A percentile compares a stretch with the other conserved stretches of the same genome.
phyloP scores from a whole-genome alignment of 2,888 invertebrate species.

The Tetranychus truncatus region DNA sequence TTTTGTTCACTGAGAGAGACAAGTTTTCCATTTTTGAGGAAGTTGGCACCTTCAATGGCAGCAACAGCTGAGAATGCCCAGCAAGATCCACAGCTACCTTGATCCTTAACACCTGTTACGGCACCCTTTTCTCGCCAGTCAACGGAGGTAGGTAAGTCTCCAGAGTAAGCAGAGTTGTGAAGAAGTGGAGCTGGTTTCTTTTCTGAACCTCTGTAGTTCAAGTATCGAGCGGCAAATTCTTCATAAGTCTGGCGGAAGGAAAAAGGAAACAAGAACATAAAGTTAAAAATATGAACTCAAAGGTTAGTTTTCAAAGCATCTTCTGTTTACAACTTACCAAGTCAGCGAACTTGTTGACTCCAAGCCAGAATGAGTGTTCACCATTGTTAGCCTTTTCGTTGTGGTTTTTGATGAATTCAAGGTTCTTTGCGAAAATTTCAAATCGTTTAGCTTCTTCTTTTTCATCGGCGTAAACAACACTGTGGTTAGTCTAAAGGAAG shows the following conservation, averaged over 20 bases:
- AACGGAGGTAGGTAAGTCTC: slow-evolving; percentile 35
- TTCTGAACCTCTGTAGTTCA: not conserved
- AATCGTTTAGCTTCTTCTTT: slow-evolving; percentile 15
- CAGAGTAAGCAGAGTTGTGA: not conserved
- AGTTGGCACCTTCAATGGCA: slow-evolving; percentile 40
- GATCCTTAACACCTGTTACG: slow-evolving; percentile 70
- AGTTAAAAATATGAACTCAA: not conserved
- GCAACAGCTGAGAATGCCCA: slow-evolving; percentile 43
- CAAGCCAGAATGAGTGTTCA: slow-evolving; percentile 12
- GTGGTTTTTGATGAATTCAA: slow-evolving; percentile 11
- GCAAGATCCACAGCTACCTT: slow-evolving; percentile 74
- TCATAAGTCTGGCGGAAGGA: slow-evolving; percentile 7
- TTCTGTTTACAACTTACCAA: not conserved
- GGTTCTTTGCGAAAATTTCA: slow-evolving; percentile 16
- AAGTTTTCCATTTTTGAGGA: slow-evolving; percentile 51
- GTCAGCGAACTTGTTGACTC: slow-evolving; percentile 18
- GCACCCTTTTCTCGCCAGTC: slow-evolving; percentile 70
- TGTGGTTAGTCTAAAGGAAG: not conserved
- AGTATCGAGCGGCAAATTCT: slow-evolving; percentile 13
- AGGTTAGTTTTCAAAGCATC: not conserved
- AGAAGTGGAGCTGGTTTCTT: slow-evolving; percentile 14
- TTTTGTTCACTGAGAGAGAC: slow-evolving; percentile 80
- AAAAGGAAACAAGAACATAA: not conserved
- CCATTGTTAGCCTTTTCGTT: slow-evolving; percentile 13
- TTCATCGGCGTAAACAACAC: slow-evolving; percentile 29